Evolutionary conservation across 2,113 vertebrate genomes (phyloP).

Genomic region (Regulus satrapa): DNA sequence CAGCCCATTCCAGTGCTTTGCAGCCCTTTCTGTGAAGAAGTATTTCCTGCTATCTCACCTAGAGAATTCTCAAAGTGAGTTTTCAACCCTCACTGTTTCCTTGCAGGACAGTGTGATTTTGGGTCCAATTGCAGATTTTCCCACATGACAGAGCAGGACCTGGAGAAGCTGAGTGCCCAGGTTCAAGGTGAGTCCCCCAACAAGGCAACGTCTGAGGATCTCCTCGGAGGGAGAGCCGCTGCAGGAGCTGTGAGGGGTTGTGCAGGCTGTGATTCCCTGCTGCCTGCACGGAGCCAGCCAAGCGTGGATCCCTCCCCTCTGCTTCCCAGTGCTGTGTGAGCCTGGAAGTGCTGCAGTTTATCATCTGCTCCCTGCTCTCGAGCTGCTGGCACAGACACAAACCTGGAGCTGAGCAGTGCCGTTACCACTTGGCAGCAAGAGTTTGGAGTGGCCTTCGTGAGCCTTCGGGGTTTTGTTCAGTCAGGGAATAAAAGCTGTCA

Average conservation of each 20-base stretch:
- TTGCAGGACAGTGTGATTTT: constrained; percentile 86
- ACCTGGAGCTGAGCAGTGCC: background rate
- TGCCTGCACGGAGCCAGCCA: fast-evolving
- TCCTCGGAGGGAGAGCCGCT: background rate
- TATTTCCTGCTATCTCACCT: background rate
- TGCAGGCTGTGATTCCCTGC: too few species aligned
- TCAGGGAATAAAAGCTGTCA: constrained; percentile 44
- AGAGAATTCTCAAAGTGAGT: background rate
- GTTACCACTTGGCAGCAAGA: background rate
- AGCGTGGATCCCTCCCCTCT: background rate
- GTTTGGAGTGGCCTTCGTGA: background rate
- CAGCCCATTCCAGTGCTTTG: background rate
- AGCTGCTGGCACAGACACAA: background rate
- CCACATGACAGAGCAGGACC: constrained; percentile 87
- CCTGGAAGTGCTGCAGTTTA: background rate
- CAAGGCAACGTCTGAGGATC: fast-evolving
- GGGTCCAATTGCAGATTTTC: constrained; percentile 91
- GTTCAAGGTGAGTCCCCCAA: constrained; percentile 77
- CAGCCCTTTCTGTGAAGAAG: background rate
- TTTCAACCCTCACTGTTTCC: background rate
- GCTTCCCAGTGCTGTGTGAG: background rate
- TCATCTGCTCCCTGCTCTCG: background rate
- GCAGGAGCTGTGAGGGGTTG: background rate
- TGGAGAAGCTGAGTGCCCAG: constrained; percentile 79
- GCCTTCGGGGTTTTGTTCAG: background rate